phyloP scores from a whole-genome alignment of 2,888 invertebrate genomes.

The Halictus quadricinctus region DNA sequence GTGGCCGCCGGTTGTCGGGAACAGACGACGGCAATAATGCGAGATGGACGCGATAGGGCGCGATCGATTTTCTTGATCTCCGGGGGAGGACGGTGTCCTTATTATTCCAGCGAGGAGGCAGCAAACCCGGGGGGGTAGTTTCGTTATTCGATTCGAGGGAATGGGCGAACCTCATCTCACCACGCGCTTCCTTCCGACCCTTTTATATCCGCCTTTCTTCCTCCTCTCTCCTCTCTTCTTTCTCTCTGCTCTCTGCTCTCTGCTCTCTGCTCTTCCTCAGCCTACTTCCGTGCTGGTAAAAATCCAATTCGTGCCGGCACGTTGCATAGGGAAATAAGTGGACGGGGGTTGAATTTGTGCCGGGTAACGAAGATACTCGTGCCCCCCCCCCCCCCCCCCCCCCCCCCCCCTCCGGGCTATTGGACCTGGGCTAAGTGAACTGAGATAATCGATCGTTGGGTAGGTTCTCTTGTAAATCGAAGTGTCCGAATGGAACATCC shows the following conservation, averaged over 20 bases:
- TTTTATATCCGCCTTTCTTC: conserved; percentile 20
- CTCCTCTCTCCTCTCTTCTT: not conserved
- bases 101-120: conserved; percentile 64
- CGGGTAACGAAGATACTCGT: conserved; percentile 40
- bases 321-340: conserved; percentile 53
- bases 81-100: conserved; percentile 57
- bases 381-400: not conserved
- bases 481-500: conserved; percentile 17
- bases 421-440: conserved; percentile 3
- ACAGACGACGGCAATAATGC: conserved; percentile 68
- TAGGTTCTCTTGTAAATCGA: not conserved
- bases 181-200: conserved; percentile 12
- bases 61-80: conserved; percentile 70
- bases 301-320: conserved; percentile 60
- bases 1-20: conserved; percentile 62
- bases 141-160: conserved; percentile 67
- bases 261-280: conserved; percentile 38
- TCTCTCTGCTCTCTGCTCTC: conserved; percentile 21
- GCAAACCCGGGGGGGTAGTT: conserved; percentile 44
- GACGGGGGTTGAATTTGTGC: conserved; percentile 29
- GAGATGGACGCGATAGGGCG: conserved; percentile 66
- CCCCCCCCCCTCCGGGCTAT: too few species aligned
- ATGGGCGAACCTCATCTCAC: conserved; percentile 42
- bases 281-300: conserved; percentile 57
- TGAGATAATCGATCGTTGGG: conserved; percentile 15